phyloP scores from a whole-genome alignment of 2,888 invertebrate genomes.

The Dromius quadrimaculatus region DNA sequence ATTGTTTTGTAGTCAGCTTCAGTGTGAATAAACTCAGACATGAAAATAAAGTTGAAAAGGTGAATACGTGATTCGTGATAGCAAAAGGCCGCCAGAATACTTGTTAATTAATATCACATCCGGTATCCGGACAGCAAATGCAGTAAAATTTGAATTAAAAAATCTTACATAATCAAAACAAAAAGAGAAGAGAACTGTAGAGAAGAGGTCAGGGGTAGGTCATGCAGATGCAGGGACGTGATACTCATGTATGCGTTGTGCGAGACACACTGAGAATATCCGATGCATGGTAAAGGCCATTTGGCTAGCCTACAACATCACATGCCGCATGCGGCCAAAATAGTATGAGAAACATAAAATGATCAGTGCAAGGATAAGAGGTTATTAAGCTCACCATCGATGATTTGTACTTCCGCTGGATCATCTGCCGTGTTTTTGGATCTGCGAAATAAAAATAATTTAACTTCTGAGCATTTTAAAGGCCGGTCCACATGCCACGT shows the following conservation, averaged over 20 bases:
- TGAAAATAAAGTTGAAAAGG: slow-evolving; percentile 16
- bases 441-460: slow-evolving; percentile 89
- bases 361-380: neutral
- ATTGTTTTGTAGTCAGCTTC: slow-evolving; percentile 20
- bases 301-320: slow-evolving; percentile 79
- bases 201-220: slow-evolving; percentile 51
- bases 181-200: slow-evolving; percentile 52
- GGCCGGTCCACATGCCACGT: too few relatives aligned
- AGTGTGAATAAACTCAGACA: slow-evolving; percentile 12
- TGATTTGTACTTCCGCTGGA: slow-evolving; percentile 97
- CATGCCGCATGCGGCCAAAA: slow-evolving; percentile 59
- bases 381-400: slow-evolving; percentile 87
- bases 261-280: slow-evolving; percentile 81
- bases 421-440: slow-evolving; percentile 96
- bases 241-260: slow-evolving; percentile 59
- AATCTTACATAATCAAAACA: slow-evolving; percentile 58
- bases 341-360: slow-evolving; percentile 49
- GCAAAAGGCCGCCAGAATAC: slow-evolving; percentile 34
- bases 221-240: slow-evolving; percentile 57
- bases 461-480: too few relatives aligned
- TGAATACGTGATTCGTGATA: slow-evolving; percentile 33
- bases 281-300: slow-evolving; percentile 83
- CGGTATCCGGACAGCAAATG: slow-evolving; percentile 26
- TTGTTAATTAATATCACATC: slow-evolving; percentile 35
- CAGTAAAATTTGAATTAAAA: slow-evolving; percentile 53